Base-by-base conservation (phyloP, 2,113 vertebrate genomes). In the Brienomyrus brachyistius region DNA sequence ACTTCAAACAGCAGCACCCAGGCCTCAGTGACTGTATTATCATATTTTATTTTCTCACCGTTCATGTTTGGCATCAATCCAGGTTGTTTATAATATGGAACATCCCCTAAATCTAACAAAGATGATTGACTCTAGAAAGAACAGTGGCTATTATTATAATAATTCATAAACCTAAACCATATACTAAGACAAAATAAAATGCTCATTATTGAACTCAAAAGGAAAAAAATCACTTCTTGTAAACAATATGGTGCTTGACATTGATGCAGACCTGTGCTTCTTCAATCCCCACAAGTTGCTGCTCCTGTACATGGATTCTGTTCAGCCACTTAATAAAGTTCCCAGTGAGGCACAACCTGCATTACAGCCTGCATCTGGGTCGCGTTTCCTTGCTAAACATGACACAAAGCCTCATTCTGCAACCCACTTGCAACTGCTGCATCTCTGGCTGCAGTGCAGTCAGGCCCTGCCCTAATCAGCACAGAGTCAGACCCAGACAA, bases 371-470 rank as follows among this genome's bases (percentile, higher is more conserved):
- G 51, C 51, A 54, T 54, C 51, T 19, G 13, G 51, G 51, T 54
- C 4, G 15, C 17, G 15, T 54, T 54, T 54, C 51, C 51, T 54
- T 54, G 51, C 51, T 54, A 19, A 54, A 54, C 51, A 54, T 54
- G 52, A 21, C 5, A 45, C 23, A 48, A 23, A 84, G 19, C 80
- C 50, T 31, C 91, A 91, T 91, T 94, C 93, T 94, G 93, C 21
- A 90, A 91, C 23, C 93, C 93, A 0, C 90, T 40, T 70, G 87
- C 40, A 70, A 43, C 40, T 66, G 43, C 35, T 62, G 91, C 86
- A 94, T 88, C 88, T 96, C 95, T 92, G 92, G 93, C 90, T 95
- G 93, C 86, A 96, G 90, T 83, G 91, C 91, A 82, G 21, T 50
- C 48, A 95, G 87, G 0, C 91, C 91, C 89, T 91, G 93, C 80